Evolutionary conservation across 2,113 vertebrate genomes (phyloP).

Genomic region (Donacobius atricapilla): DNA sequence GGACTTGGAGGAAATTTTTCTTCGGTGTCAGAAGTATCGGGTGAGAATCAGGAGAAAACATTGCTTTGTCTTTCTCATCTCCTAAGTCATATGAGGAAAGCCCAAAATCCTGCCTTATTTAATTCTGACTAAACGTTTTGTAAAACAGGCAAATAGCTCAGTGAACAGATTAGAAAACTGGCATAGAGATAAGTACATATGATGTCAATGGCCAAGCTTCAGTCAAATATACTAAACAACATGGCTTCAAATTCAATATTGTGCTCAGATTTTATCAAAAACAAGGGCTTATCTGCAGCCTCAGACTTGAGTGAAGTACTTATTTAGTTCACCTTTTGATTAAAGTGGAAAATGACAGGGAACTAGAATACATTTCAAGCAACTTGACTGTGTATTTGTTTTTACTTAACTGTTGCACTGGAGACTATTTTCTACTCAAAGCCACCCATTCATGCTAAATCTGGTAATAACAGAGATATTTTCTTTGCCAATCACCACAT

Average conservation of each 20-base stretch:
- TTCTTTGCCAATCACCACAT: neutral
- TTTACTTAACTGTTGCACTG: neutral
- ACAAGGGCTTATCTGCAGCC: neutral
- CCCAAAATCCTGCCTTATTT: neutral
- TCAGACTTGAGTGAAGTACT: neutral
- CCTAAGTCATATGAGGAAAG: neutral
- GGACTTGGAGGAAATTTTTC: neutral
- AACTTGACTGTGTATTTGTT: slow-evolving; percentile 31
- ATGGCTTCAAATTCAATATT: neutral
- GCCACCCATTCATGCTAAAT: neutral
- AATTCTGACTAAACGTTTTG: neutral
- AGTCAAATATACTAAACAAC: neutral
- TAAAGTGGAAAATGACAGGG: slow-evolving; percentile 18
- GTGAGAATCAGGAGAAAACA: neutral
- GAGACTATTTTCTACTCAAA: neutral
- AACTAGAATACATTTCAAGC: neutral
- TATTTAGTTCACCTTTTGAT: slow-evolving; percentile 7
- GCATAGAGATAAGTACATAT: neutral
- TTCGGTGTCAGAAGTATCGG: neutral
- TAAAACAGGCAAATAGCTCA: neutral
- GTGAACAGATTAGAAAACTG: neutral
- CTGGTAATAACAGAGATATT: neutral
- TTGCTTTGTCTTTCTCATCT: neutral
- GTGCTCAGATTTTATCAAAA: neutral
- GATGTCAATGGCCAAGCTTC: neutral